phyloP scores from a whole-genome alignment of 2,113 vertebrate species.

The Nycticebus coucang region DNA sequence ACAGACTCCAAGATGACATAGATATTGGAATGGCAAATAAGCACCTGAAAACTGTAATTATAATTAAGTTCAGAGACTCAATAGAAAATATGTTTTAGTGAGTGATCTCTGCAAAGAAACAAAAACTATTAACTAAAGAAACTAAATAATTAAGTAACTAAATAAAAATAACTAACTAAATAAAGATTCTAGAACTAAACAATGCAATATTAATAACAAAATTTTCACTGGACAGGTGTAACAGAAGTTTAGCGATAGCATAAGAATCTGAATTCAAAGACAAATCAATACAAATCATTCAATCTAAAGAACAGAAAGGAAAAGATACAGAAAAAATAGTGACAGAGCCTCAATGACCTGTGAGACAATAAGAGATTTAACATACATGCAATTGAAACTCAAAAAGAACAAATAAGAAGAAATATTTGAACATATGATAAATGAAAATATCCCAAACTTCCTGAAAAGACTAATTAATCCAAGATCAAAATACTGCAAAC shows the following conservation, averaged over 20 bases:
- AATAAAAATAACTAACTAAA: not conserved
- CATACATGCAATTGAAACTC: not conserved
- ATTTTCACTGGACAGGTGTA: not conserved
- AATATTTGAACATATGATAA: not conserved
- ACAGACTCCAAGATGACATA: not conserved
- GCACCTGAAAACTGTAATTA: not conserved
- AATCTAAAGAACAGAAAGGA: not conserved
- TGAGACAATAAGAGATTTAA: not conserved
- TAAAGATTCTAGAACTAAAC: not conserved
- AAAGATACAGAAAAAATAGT: not conserved
- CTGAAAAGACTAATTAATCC: not conserved
- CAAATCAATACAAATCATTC: not conserved
- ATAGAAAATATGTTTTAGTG: not conserved
- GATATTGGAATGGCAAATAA: not conserved
- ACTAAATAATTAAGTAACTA: not conserved
- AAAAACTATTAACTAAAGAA: not conserved
- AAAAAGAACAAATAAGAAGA: not conserved
- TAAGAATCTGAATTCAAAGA: not conserved
- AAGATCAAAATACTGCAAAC: not conserved
- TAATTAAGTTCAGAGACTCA: not conserved
- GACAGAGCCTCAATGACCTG: not conserved
- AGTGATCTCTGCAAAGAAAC: not conserved
- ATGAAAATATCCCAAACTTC: not conserved
- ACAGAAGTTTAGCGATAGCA: not conserved
- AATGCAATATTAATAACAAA: not conserved